phyloP scores from a whole-genome alignment of 2,888 invertebrate species.

The Enchytraeus crypticus region DNA sequence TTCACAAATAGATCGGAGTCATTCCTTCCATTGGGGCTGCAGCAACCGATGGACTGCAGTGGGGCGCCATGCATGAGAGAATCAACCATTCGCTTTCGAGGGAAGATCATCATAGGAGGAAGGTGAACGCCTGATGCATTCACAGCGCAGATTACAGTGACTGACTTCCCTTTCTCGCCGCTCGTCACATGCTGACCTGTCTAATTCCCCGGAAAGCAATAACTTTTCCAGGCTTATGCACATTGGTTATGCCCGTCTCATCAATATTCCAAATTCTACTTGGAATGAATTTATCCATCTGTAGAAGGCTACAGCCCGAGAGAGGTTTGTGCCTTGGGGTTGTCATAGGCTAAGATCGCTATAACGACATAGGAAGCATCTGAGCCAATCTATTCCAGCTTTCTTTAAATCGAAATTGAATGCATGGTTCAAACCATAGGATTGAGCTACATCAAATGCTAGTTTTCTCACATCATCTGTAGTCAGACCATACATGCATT shows the following conservation, averaged over 20 bases:
- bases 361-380: constrained; percentile 19
- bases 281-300: background rate
- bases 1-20: constrained; percentile 26
- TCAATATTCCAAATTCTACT: constrained; percentile 21
- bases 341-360: constrained; percentile 15
- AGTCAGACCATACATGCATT: constrained; percentile 15
- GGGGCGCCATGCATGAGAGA: constrained; percentile 35
- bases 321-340: constrained; percentile 20
- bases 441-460: constrained; percentile 24
- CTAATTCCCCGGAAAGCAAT: constrained; percentile 15
- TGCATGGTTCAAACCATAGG: constrained; percentile 12
- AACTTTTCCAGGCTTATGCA: constrained; percentile 19
- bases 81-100: constrained; percentile 33
- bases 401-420: constrained; percentile 19
- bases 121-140: constrained; percentile 26
- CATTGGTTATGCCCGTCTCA: constrained; percentile 22
- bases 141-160: constrained; percentile 24
- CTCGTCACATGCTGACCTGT: constrained; percentile 2
- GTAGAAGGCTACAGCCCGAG: constrained; percentile 18
- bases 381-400: constrained; percentile 25
- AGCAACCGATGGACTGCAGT: constrained; percentile 32
- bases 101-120: constrained; percentile 33
- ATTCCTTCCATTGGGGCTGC: constrained; percentile 37
- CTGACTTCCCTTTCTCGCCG: constrained; percentile 21
- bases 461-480: constrained; percentile 15